phyloP scores from a whole-genome alignment of 2,888 invertebrate genomes.

The Drosophila greeni region DNA sequence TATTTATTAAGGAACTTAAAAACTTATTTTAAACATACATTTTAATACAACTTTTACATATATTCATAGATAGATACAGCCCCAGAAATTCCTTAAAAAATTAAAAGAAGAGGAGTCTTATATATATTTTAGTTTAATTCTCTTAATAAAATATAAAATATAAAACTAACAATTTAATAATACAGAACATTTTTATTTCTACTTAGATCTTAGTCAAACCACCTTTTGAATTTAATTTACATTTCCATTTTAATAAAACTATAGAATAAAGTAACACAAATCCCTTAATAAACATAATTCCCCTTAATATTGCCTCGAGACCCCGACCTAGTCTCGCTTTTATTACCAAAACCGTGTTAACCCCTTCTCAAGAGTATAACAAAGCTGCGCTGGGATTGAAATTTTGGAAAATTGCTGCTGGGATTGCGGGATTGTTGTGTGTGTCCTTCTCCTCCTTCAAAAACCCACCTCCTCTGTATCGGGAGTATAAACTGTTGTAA shows the following conservation, averaged over 20 bases:
- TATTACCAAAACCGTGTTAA: background rate
- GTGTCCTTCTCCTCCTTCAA: background rate
- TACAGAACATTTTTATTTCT: no score
- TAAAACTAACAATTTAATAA: no score
- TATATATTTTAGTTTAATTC: no score
- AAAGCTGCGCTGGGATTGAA: constrained; percentile 61
- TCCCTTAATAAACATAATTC: background rate
- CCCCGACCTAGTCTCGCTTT: no score
- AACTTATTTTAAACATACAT: background rate
- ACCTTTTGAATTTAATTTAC: no score
- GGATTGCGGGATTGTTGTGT: constrained; percentile 69
- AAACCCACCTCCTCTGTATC: constrained; percentile 15
- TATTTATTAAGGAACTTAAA: background rate
- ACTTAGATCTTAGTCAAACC: no score
- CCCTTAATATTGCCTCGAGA: no score
- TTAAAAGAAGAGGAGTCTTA: no score
- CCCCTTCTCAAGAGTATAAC: constrained; percentile 20
- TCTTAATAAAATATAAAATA: no score
- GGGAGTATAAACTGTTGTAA: constrained; percentile 52
- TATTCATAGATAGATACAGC: background rate
- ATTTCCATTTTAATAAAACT: background rate
- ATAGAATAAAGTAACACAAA: background rate
- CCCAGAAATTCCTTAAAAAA: no score
- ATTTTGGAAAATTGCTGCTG: constrained; percentile 73
- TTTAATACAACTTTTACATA: background rate